phyloP scores from a whole-genome alignment of 1,140 invertebrate genomes.

The Manduca sexta region DNA sequence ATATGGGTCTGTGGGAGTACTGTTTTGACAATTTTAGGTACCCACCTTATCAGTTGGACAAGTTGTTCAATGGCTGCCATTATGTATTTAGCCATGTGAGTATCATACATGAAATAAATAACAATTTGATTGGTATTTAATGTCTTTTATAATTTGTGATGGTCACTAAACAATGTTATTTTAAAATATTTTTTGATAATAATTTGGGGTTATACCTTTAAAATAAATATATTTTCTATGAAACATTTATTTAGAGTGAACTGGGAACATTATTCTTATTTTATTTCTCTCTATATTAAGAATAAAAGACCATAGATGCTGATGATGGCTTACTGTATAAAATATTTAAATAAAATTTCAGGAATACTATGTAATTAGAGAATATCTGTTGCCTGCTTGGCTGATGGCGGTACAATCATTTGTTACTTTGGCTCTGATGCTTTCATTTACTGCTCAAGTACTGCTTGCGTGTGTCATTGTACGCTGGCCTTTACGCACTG shows the following conservation, averaged over 20 bases:
- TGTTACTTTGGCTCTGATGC: conserved; percentile 87
- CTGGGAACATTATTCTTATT: no score
- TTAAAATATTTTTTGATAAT: no score
- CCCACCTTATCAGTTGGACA: conserved; percentile 92
- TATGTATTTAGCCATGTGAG: conserved; percentile 88
- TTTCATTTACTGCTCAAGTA: conserved; percentile 81
- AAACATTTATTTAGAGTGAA: no score
- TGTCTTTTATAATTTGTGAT: no score
- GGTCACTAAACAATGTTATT: no score
- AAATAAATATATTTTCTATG: no score
- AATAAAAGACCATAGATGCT: no score
- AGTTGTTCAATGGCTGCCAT: conserved; percentile 93
- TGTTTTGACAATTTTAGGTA: conserved; percentile 95
- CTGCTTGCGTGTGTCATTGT: conserved; percentile 83
- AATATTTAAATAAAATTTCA: conserved; percentile 41
- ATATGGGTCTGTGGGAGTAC: conserved; percentile 98
- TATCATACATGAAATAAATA: no score
- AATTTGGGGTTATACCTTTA: no score
- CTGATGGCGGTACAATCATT: conserved; percentile 94
- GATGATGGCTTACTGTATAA: neutral
- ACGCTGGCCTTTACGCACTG: conserved; percentile 84
- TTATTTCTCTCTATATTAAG: no score
- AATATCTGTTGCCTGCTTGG: conserved; percentile 96
- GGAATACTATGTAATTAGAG: conserved; percentile 92
- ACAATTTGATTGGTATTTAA: no score